Percentiles rank a stretch among this genome's conserved stretches.
These are phyloP conservation scores for Mormyrops attenuatus DNA, from an alignment of 2,797 vertebrate species.

Conservation along the genomic window DNA sequence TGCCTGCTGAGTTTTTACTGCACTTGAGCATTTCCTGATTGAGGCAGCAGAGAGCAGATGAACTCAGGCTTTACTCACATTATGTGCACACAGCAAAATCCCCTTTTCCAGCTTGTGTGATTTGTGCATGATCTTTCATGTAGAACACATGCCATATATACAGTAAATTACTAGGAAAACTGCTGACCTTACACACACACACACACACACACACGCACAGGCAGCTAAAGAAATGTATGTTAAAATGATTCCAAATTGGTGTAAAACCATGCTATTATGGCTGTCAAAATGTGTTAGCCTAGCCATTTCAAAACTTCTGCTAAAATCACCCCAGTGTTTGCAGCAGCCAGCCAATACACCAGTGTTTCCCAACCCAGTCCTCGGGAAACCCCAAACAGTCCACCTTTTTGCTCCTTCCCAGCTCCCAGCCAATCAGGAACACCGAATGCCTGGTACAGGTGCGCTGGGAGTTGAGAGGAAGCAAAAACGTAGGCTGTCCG, in stretches of 20 bases:
- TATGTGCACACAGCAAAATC: background rate
- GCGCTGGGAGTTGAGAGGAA: too few species aligned
- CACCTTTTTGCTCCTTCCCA: too few species aligned
- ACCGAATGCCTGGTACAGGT: too few species aligned
- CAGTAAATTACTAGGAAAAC: background rate
- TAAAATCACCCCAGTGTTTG: background rate
- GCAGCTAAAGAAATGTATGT: background rate
- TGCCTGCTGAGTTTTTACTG: conserved; percentile 73
- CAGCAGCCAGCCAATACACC: background rate
- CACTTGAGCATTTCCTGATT: conserved; percentile 79
- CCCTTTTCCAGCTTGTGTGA: background rate
- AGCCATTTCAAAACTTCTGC: background rate
- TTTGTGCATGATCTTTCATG: background rate
- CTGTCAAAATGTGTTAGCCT: background rate
- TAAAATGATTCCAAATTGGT: background rate
- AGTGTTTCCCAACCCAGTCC: too few species aligned
- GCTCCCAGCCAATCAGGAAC: too few species aligned
- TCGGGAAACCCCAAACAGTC: too few species aligned
- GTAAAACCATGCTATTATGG: background rate
- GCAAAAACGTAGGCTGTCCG: too few species aligned
- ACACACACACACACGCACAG: background rate
- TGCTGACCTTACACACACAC: background rate
- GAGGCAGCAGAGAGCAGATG: background rate
- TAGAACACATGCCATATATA: background rate
- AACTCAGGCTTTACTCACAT: background rate